Evolutionary conservation across 2,797 vertebrate species (phyloP).

Genomic region (Sylvia borin): DNA sequence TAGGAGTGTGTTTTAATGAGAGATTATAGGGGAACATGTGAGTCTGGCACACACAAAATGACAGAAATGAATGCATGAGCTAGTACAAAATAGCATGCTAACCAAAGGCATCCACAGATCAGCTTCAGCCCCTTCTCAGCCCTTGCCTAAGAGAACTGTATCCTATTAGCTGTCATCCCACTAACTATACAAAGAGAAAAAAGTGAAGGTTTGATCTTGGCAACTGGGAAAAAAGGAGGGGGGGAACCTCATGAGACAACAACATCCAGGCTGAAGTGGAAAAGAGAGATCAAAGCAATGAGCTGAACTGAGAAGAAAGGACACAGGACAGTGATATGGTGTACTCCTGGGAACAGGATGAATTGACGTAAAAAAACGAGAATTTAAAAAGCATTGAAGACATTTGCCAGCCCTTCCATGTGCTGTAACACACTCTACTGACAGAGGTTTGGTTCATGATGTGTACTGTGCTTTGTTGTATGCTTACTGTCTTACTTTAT

Average conservation of each 20-base stretch:
- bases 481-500: background rate
- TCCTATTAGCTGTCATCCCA: background rate
- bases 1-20: constrained; percentile 17
- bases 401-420: background rate
- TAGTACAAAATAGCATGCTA: background rate
- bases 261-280: background rate
- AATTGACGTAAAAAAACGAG: background rate
- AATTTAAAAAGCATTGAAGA: background rate
- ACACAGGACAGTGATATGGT: background rate
- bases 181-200: background rate
- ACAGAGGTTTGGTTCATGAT: background rate
- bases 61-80: constrained; percentile 26
- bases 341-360: background rate
- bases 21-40: background rate
- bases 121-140: background rate
- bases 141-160: background rate
- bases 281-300: constrained; percentile 19
- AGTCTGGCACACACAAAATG: constrained; percentile 15
- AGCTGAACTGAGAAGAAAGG: background rate
- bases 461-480: background rate
- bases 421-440: background rate
- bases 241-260: background rate
- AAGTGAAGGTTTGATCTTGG: constrained; percentile 3
- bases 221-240: background rate
- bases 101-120: background rate